A percentile compares a stretch with the other conserved stretches of the same genome.
These are phyloP conservation scores for Polymixis flavicincta DNA, from an alignment of 2,888 invertebrate genomes.

Conservation along the genomic window DNA sequence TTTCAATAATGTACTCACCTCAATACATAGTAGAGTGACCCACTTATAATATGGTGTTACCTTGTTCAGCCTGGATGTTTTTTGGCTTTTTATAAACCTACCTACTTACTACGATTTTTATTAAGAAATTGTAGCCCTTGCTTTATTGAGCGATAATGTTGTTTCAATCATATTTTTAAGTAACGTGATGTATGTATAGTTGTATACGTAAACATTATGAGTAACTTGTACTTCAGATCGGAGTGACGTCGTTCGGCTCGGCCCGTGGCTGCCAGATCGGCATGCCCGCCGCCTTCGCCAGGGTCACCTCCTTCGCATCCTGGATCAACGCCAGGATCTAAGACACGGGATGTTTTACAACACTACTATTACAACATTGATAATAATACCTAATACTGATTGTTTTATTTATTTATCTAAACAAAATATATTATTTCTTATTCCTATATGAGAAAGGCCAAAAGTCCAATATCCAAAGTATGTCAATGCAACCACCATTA, in stretches of 20 bases:
- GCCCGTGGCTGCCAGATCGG: constrained; percentile 65
- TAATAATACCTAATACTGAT: neutral
- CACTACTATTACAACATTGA: constrained; percentile 10
- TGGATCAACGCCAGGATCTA: constrained; percentile 66
- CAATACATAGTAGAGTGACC: neutral
- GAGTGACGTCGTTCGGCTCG: constrained; percentile 70
- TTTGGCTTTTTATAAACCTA: too few relatives aligned
- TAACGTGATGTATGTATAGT: neutral
- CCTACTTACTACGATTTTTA: neutral
- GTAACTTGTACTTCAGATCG: constrained; percentile 62
- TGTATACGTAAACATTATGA: neutral
- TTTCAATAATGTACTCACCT: too few relatives aligned
- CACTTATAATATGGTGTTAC: neutral
- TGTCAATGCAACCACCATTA: too few relatives aligned
- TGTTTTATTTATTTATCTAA: constrained; percentile 10
- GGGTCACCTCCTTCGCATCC: constrained; percentile 64
- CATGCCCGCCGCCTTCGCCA: constrained; percentile 68
- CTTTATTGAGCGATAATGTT: neutral
- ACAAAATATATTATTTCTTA: neutral
- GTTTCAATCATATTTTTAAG: neutral
- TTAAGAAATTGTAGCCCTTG: too few relatives aligned
- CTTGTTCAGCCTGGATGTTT: neutral
- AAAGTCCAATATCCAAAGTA: too few relatives aligned
- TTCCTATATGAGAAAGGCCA: neutral
- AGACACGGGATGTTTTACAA: neutral